Evolutionary conservation across 1,140 invertebrate genomes (phyloP).

Genomic region (Diorhabda elongata): DNA sequence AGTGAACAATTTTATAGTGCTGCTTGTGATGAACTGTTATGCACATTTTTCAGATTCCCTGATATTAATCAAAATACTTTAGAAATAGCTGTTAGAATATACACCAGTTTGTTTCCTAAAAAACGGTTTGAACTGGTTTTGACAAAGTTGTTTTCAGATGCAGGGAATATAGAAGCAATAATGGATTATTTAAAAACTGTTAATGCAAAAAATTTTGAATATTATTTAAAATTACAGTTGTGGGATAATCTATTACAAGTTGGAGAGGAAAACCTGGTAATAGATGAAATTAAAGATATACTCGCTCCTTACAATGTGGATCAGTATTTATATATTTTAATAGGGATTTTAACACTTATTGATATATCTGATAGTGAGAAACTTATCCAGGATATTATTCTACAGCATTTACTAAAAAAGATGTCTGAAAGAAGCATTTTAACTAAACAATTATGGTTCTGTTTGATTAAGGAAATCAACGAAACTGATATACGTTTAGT

Average conservation of each 20-base stretch:
- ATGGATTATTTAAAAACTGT: conserved; percentile 30
- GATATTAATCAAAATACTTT: conserved; percentile 33
- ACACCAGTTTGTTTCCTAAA: conserved; percentile 39
- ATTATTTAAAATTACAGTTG: conserved; percentile 30
- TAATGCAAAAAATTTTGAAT: conserved; percentile 28
- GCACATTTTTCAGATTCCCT: conserved; percentile 38
- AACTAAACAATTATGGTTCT: conserved; percentile 49
- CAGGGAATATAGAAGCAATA: conserved; percentile 46
- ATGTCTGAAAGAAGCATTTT: conserved; percentile 47
- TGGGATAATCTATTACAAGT: conserved; percentile 45
- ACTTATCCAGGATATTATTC: conserved; percentile 47
- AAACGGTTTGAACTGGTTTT: conserved; percentile 47
- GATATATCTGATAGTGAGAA: conserved; percentile 36
- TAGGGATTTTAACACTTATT: conserved; percentile 33
- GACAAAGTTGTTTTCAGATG: conserved; percentile 47
- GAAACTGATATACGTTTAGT: conserved; percentile 46
- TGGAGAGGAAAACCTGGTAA: conserved; percentile 41
- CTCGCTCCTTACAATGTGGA: conserved; percentile 41
- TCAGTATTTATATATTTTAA: conserved; percentile 33
- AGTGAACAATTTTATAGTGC: conserved; percentile 36
- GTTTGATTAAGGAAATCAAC: conserved; percentile 48
- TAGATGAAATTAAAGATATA: conserved; percentile 42
- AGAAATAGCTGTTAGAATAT: conserved; percentile 39
- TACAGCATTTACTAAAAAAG: conserved; percentile 47
- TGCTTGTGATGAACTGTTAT: conserved; percentile 43